Base-by-base conservation (phyloP, 2,797 vertebrate species). In the Chelonia mydas region DNA sequence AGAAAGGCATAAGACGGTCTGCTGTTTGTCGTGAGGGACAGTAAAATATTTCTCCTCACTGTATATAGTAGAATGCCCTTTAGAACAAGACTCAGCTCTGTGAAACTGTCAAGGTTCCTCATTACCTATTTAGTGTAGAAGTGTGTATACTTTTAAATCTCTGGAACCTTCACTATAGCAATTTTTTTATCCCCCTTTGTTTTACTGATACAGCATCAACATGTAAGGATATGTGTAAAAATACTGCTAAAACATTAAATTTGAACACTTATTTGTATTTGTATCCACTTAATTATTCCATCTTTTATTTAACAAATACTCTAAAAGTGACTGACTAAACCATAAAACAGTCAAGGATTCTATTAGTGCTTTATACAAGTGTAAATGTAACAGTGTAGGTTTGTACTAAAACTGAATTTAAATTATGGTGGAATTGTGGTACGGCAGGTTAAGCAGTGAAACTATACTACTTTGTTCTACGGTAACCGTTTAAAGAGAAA, bases 31-130 rank as follows among this genome's bases (percentile, higher is more conserved):
- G 77, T 88, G 57, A 95, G 55, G 81, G 51, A 87, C 17, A 16
- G 25, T 84, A 25, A 82, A 11, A 65, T 2, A 4, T 82, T 92
- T 80, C 7, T n/a, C 57, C 57, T 76, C 84, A 59, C 27, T 74
- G 3, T 82, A 41, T 83, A 55, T 94, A n/a, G 25, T 96, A 72
- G 92, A 85, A 76, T n/a, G 90, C 82, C 3, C 55, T 90, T 59
- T 84, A 87, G 84, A 89, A 54, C 37, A 57, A 68, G 45, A 59
- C 31, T 86, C 59, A 5, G 33, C 57, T 94, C 59, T 81, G 4
- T 91, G 45, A 76, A 95, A 61, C 54, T 61, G 41, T 81, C 55
- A n/a, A 72, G 50, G 37, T 88, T 84, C 15, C 77, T 0, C 41
- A 11, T 76, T 45, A 90, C 21, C 57, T 85, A 54, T 47, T 79